These are phyloP conservation scores for Leptodactylus fallax DNA, from an alignment of 2,797 vertebrate species.

Conservation along the genomic window DNA sequence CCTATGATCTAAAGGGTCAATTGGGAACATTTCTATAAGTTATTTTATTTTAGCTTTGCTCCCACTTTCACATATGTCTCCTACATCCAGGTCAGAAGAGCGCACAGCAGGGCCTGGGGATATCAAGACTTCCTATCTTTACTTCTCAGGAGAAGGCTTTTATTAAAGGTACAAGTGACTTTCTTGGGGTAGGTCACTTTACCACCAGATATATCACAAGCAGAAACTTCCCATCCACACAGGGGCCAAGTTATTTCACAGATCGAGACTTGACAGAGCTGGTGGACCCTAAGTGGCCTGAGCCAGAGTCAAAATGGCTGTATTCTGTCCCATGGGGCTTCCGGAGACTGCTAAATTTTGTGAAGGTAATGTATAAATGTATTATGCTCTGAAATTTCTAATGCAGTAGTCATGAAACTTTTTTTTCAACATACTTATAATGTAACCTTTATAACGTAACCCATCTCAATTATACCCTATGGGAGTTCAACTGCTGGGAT, in stretches of 20 bases:
- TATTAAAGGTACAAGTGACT: slow-evolving; percentile 92
- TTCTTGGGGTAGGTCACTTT: slow-evolving; percentile 91
- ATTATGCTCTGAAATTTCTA: too few species aligned
- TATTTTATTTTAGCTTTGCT: not conserved
- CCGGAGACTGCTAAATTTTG: slow-evolving; percentile 89
- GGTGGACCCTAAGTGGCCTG: slow-evolving; percentile 90
- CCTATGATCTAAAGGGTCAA: not conserved
- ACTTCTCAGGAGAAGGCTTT: slow-evolving; percentile 91
- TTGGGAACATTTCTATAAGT: fast-evolving
- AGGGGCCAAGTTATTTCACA: slow-evolving; percentile 82
- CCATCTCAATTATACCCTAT: too few species aligned
- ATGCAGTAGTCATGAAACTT: too few species aligned
- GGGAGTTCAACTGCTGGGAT: too few species aligned
- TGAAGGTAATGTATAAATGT: slow-evolving; percentile 82
- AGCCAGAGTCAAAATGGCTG: slow-evolving; percentile 88
- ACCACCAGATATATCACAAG: slow-evolving; percentile 89
- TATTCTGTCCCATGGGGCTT: slow-evolving; percentile 93
- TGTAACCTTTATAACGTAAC: too few species aligned
- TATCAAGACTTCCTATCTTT: slow-evolving; percentile 86
- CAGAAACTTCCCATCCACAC: slow-evolving; percentile 79
- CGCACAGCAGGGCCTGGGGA: slow-evolving; percentile 83
- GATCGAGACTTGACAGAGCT: slow-evolving; percentile 87
- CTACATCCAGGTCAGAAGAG: slow-evolving; percentile 85
- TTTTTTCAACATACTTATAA: too few species aligned
- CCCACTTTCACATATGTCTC: not conserved